Evolutionary conservation across 2,888 invertebrate genomes (phyloP), one percentile per base, ranked within the genome.

Genomic region (Philhelius pedissequus): DNA sequence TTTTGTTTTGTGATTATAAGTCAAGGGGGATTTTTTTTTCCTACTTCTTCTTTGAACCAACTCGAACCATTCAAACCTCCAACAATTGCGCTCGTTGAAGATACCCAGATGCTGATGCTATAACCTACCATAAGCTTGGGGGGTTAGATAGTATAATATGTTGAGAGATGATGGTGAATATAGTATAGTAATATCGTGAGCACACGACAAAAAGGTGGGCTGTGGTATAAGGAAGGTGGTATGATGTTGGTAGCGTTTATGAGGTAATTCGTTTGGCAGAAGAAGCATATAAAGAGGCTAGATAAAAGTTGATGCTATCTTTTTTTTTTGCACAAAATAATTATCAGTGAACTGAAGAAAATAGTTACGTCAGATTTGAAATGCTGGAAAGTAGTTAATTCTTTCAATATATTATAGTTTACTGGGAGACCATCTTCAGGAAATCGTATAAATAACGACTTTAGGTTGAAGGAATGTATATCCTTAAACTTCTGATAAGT

Each of bases 1-100:
- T 83, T 64, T 48, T 45, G 30, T 83, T 74, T 78, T 73, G 74
- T 78, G 73, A 69, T 83, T 83, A 83, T 83, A 83, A 83, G 82
- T 83, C 82, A 83, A 83, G 82, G 82, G 82, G 82, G 78, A 83
- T 69, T 78, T 27, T 64, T 56, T 64, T 25, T 68, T 4, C 43
- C 9, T 27, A 43, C 62, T 56, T 64, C 38, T 22, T 52, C 58
- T 45, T 22, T 32, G 32, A 64, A 35, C 48, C 32, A 48, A 30
- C 48, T 48, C 40, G 6, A 60, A 40, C 38, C 52, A 73, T 68
- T 81, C 77, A 62, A 64, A 48, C 27, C 64, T 60, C 43, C 32
- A 73, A 73, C 71, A 38, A 60, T 73, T 58, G 40, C 18, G 62
- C 60, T 62, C 35, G 27, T 38, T 20, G 18, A 32, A 48, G 56